A percentile compares a stretch with the other conserved stretches of the same genome.
phyloP scores from a whole-genome alignment of 2,113 vertebrate species.

The Nymphicus hollandicus region DNA sequence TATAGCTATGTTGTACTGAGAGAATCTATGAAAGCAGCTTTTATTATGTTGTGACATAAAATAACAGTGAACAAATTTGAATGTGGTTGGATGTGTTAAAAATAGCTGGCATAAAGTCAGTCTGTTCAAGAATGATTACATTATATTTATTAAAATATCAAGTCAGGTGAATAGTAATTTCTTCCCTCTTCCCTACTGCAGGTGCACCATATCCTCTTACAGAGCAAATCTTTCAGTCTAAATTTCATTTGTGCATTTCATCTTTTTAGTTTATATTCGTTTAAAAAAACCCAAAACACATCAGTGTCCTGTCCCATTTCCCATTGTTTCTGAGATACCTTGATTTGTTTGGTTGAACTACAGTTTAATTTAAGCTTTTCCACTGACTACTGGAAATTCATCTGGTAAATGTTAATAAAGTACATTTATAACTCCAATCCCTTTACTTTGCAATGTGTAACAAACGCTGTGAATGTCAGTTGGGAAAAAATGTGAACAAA shows the following conservation, averaged over 20 bases:
- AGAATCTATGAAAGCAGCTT: neutral
- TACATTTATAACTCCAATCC: neutral
- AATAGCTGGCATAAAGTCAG: neutral
- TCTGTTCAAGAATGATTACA: neutral
- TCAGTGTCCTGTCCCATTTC: neutral
- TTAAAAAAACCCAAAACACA: neutral
- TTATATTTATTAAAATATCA: neutral
- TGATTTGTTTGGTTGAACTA: constrained; percentile 17
- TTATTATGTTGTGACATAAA: neutral
- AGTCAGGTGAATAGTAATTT: neutral
- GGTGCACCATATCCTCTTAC: neutral
- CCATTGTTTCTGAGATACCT: neutral
- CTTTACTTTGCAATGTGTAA: constrained; percentile 1
- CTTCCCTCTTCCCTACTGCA: neutral
- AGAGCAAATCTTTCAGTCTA: neutral
- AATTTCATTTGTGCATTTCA: neutral
- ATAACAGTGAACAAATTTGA: neutral
- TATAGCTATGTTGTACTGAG: neutral
- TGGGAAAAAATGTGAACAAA: constrained; percentile 31
- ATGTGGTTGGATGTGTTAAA: neutral
- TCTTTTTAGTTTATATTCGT: neutral
- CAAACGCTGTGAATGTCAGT: constrained; percentile 20
- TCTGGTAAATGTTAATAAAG: constrained; percentile 27
- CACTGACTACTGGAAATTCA: neutral
- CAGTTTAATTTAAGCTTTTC: neutral